Evolutionary conservation across 2,888 invertebrate species (phyloP).

Genomic region (Brassicogethes aeneus): DNA sequence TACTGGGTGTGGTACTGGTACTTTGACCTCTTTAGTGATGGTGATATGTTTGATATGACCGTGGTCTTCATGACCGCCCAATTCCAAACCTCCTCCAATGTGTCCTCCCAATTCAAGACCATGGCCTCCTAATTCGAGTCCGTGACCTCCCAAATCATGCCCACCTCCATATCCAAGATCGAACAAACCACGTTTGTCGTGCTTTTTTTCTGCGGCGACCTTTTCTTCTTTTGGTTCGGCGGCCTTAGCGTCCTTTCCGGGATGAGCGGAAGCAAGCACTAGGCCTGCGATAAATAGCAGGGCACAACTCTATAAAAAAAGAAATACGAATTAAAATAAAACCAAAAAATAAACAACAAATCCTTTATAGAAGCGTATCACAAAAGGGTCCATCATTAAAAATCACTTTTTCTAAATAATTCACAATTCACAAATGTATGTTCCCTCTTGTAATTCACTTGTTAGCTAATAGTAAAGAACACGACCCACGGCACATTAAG

Average conservation of each 20-base stretch:
- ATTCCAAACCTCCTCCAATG: slow-evolving; percentile 16
- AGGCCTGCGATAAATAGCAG: slow-evolving; percentile 35
- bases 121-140: slow-evolving; percentile 16
- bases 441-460: no score
- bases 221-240: slow-evolving; percentile 24
- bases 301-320: slow-evolving; percentile 31
- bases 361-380: background rate
- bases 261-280: slow-evolving; percentile 32
- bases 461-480: no score
- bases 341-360: background rate
- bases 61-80: slow-evolving; percentile 12
- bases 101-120: slow-evolving; percentile 17
- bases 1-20: slow-evolving; percentile 47
- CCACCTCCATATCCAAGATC: slow-evolving; percentile 29
- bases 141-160: slow-evolving; percentile 16
- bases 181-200: slow-evolving; percentile 31
- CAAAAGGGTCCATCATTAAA: background rate
- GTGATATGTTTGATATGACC: slow-evolving; percentile 32
- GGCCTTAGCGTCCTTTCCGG: slow-evolving; percentile 27
- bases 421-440: slow-evolving; percentile 6
- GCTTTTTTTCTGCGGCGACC: slow-evolving; percentile 28
- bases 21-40: slow-evolving; percentile 37
- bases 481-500: no score
- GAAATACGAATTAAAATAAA: no score
- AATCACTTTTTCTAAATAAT: slow-evolving; percentile 4